Percentiles rank a stretch among this genome's conserved stretches.
phyloP scores from a whole-genome alignment of 2,888 invertebrate genomes.

The Macrosiphum euphorbiae region DNA sequence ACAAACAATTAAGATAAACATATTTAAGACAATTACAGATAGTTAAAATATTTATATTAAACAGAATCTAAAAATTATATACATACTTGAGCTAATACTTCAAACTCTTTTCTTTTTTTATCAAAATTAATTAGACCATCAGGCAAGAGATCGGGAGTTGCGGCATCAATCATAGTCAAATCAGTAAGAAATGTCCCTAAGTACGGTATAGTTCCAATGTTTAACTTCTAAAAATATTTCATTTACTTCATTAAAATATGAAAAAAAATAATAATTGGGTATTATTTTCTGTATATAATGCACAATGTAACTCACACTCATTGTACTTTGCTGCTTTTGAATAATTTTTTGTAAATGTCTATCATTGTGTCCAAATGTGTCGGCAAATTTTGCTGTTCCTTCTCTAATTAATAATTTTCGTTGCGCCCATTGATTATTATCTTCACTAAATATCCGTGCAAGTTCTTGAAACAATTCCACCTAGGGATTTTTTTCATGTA shows the following conservation, averaged over 20 bases:
- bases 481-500: constrained; percentile 69
- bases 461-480: constrained; percentile 93
- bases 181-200: constrained; percentile 98
- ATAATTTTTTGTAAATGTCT: constrained; percentile 88
- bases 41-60: constrained; percentile 26
- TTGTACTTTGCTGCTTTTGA: constrained; percentile 78
- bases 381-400: constrained; percentile 98
- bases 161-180: constrained; percentile 98
- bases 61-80: neutral
- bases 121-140: constrained; percentile 97
- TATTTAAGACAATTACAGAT: neutral
- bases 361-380: constrained; percentile 90
- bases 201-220: constrained; percentile 96
- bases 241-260: neutral
- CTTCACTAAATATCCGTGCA: constrained; percentile 96
- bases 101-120: constrained; percentile 97
- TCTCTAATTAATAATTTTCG: constrained; percentile 93
- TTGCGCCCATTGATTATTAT: constrained; percentile 96
- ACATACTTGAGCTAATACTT: constrained; percentile 86
- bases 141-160: constrained; percentile 84
- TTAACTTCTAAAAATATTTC: constrained; percentile 76
- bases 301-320: constrained; percentile 71
- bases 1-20: neutral
- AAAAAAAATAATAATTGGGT: neutral
- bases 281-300: neutral